These are phyloP conservation scores for Macroglossus sobrinus DNA, from an alignment of 2,113 vertebrate genomes.

Conservation along the genomic window DNA sequence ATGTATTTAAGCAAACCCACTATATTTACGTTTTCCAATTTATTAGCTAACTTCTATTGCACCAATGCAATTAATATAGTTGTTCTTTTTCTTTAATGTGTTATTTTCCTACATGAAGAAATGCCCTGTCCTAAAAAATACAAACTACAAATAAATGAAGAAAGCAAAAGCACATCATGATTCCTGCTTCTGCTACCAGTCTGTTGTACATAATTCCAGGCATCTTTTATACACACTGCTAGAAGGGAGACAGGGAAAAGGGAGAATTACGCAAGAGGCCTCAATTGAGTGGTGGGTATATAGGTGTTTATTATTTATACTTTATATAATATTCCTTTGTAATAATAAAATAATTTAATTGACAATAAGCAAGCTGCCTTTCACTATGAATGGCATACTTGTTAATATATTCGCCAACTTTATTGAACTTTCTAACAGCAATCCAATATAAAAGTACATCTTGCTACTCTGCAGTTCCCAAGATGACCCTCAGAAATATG, in stretches of 20 bases:
- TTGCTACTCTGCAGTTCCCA: neutral
- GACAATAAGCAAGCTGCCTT: neutral
- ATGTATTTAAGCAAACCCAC: neutral
- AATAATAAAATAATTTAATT: neutral
- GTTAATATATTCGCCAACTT: neutral
- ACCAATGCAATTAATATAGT: neutral
- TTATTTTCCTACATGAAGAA: neutral
- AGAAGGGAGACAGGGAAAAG: neutral
- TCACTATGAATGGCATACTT: neutral
- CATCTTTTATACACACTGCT: neutral
- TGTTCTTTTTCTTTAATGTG: neutral
- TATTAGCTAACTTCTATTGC: neutral
- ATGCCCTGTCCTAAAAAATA: neutral
- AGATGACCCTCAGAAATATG: slow-evolving; percentile 12
- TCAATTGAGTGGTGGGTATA: neutral
- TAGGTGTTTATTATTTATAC: neutral
- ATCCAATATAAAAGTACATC: neutral
- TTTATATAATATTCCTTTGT: neutral
- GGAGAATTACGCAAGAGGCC: neutral
- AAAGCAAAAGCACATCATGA: neutral
- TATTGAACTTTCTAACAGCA: neutral
- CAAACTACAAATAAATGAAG: neutral
- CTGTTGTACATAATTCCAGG: neutral
- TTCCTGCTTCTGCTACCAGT: neutral
- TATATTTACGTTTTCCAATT: slow-evolving; percentile 12